Conservation (phyloP, 2,113 vertebrate species). For the Maccullochella peelii region DNA sequence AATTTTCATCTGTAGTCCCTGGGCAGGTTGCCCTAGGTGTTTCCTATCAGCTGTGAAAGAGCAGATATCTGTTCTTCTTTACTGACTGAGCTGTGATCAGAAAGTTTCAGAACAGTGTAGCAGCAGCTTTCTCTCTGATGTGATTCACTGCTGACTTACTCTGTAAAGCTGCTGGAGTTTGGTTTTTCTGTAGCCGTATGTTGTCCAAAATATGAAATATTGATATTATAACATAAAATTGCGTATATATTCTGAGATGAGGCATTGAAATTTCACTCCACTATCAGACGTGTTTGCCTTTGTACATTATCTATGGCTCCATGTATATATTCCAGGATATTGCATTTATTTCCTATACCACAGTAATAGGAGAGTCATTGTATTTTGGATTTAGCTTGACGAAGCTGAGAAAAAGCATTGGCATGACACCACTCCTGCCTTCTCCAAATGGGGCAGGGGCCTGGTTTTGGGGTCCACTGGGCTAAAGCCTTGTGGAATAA, state of each 20-base stretch:
- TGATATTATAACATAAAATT: neutral
- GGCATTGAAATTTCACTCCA: neutral
- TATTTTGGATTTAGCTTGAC: slow-evolving; percentile 59
- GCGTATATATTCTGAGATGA: neutral
- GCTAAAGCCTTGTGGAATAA: slow-evolving; percentile 82
- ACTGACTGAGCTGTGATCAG: neutral
- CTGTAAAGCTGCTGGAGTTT: neutral
- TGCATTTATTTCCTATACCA: slow-evolving; percentile 24
- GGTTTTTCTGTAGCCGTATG: neutral
- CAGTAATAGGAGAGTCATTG: slow-evolving; percentile 51
- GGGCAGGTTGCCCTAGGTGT: neutral
- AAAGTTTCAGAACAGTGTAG: neutral
- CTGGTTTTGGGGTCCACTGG: slow-evolving; percentile 75
- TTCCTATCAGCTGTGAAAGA: neutral
- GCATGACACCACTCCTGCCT: slow-evolving; percentile 56
- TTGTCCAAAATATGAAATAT: neutral
- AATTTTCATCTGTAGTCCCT: too few species aligned
- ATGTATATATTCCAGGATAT: slow-evolving; percentile 22
- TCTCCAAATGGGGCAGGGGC: slow-evolving; percentile 44
- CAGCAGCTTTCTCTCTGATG: neutral
- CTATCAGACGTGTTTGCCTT: neutral
- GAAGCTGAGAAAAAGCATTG: slow-evolving; percentile 59
- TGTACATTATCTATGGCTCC: neutral
- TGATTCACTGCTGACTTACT: neutral
- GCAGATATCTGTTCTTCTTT: neutral